These are phyloP conservation scores for Limnephilus rhombicus DNA, from an alignment of 2,888 invertebrate species.

Conservation along the genomic window DNA sequence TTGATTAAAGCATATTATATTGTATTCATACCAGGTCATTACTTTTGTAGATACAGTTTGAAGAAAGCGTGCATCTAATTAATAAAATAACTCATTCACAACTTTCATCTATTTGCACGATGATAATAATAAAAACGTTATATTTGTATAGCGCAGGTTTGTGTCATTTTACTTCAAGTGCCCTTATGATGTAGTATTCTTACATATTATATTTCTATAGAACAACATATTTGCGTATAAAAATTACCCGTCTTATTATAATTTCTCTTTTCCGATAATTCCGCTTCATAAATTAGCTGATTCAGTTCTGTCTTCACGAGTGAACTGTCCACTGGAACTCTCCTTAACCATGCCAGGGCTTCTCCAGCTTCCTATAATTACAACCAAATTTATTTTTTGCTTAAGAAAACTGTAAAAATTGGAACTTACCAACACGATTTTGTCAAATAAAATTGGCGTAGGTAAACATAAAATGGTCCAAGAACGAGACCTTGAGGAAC, in stretches of 20 bases:
- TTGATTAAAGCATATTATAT: no score
- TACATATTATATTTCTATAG: not conserved
- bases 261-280: not conserved
- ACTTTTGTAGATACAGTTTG: no score
- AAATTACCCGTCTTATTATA: no score
- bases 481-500: not conserved
- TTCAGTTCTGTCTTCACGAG: constrained; percentile 56
- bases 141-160: no score
- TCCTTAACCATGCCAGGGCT: constrained; percentile 63
- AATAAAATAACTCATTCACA: no score
- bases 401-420: not conserved
- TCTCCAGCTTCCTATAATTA: constrained; percentile 60
- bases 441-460: not conserved
- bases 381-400: not conserved
- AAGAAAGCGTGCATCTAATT: no score
- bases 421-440: not conserved
- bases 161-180: no score
- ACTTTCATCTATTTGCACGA: no score
- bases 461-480: not conserved
- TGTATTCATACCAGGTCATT: no score
- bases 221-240: not conserved
- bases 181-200: not conserved
- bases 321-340: constrained; percentile 46
- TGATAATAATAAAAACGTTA: no score
- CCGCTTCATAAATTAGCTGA: constrained; percentile 15